Conservation (phyloP, 2,113 vertebrate genomes). For the Tragelaphus buxtoni region DNA sequence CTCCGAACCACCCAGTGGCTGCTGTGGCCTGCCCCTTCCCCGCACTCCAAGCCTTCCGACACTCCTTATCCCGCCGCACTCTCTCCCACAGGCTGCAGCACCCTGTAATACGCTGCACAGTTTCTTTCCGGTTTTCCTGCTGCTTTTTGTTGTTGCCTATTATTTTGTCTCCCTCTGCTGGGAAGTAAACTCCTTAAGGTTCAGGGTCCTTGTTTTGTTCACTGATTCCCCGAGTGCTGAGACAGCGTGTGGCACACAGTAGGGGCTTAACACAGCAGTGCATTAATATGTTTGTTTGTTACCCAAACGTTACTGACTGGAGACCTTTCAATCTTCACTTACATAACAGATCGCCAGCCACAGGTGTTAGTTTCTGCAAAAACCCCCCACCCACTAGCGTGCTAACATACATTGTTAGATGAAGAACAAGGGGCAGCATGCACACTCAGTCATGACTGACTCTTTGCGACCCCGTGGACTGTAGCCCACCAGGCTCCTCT, state of each 20-base stretch:
- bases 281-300: neutral
- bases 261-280: neutral
- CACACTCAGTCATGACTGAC: neutral
- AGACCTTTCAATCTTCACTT: neutral
- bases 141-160: neutral
- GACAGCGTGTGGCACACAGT: neutral
- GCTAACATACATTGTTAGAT: neutral
- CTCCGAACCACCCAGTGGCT: fast-evolving
- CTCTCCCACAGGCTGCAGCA: fast-evolving
- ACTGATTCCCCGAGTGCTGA: neutral
- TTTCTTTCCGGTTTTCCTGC: neutral
- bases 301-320: neutral
- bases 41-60: fast-evolving
- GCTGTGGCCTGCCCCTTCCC: neutral
- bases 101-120: fast-evolving
- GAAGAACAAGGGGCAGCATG: neutral
- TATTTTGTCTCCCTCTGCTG: neutral
- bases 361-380: neutral
- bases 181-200: neutral
- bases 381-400: neutral
- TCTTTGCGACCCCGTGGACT: neutral
- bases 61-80: fast-evolving
- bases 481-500: neutral
- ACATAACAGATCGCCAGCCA: neutral
- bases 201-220: neutral